These are phyloP conservation scores for Drosophila niveifrons DNA, from an alignment of 2,888 invertebrate genomes.

Conservation along the genomic window DNA sequence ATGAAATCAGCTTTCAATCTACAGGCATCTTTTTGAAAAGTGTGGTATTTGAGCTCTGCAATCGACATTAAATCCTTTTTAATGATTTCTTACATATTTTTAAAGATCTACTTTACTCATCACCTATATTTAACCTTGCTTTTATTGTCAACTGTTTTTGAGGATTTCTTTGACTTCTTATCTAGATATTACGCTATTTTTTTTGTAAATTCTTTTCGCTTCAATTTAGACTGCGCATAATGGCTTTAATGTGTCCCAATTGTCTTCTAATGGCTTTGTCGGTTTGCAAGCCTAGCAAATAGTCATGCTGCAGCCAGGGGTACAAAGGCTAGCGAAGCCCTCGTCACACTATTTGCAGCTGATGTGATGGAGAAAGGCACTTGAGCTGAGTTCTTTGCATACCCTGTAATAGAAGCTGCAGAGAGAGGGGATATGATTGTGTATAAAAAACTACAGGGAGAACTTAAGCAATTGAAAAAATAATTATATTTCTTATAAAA, in stretches of 20 bases:
- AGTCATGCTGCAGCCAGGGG: constrained; percentile 46
- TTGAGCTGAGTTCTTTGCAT: constrained; percentile 57
- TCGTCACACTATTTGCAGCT: constrained; percentile 36
- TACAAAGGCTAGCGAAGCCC: constrained; percentile 52
- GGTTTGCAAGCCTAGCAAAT: constrained; percentile 36
- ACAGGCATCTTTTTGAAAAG: neutral
- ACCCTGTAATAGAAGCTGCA: constrained; percentile 15
- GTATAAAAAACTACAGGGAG: no score
- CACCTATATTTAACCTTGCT: constrained; percentile 1
- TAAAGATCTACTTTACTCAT: neutral
- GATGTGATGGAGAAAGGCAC: constrained; percentile 69
- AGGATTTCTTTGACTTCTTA: neutral
- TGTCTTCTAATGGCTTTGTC: constrained; percentile 32
- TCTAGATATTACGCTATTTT: neutral
- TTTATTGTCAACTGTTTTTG: constrained; percentile 36
- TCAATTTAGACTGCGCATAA: constrained; percentile 49
- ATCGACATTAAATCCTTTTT: neutral
- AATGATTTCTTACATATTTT: neutral
- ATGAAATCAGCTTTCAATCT: neutral
- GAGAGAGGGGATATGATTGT: neutral
- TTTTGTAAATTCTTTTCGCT: constrained; percentile 4
- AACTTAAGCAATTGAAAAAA: no score
- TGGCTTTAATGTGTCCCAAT: constrained; percentile 22
- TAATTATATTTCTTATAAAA: no score
- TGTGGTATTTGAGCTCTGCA: neutral